Base-by-base conservation (phyloP, 2,113 vertebrate genomes). In the Hippocampus guttulatus region DNA sequence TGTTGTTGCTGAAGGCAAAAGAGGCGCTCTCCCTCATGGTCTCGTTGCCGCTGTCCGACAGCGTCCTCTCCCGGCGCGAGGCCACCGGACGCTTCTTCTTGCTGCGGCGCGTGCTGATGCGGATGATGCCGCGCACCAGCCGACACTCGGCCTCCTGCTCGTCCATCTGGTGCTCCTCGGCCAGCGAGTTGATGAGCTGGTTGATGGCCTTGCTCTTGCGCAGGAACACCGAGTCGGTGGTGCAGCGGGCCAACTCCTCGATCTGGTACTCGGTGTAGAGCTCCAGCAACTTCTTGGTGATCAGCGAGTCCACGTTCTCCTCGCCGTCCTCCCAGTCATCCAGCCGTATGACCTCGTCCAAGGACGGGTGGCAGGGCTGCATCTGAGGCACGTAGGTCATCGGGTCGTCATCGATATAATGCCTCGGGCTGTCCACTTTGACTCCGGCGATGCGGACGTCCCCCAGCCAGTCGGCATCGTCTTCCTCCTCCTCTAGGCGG, bases 261-360 rank as follows among this genome's bases (percentile, higher is more conserved):
- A 99, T 99, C 89, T 99, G 96, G 86, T 98, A 96, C 11, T 96
- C 94, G 0, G 96, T 96, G 92, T 96, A 99, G 1, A 99, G 93
- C 92, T 96, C 95, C 0, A 96, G 93, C n/a, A 99, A 93, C 74
- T 99, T 99, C 89, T 92, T 94, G 30, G 94, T 91, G 74, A 99
- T 98, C 11, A 98, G 91, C 16, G 94, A 90, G 10, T 99, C 96
- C 1, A 99, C 94, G 68, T 97, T 86, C 62, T 92, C 81, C 74
- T 94, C 94, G 25, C 91, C 92, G 40, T 94, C 94, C 41, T 93
- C 93, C 79, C 95, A 93, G 74, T 95, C 94, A 0, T 94, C 93
- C 67, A 88, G 81, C 21, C 52, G 61, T 67, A 81, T 69, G 1
- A 88, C 84, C 14, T 94, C 93, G 0, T 93, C 91, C 78, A 95